Evolutionary conservation across 2,797 vertebrate genomes (phyloP).

Genomic region (Pterois miles): DNA sequence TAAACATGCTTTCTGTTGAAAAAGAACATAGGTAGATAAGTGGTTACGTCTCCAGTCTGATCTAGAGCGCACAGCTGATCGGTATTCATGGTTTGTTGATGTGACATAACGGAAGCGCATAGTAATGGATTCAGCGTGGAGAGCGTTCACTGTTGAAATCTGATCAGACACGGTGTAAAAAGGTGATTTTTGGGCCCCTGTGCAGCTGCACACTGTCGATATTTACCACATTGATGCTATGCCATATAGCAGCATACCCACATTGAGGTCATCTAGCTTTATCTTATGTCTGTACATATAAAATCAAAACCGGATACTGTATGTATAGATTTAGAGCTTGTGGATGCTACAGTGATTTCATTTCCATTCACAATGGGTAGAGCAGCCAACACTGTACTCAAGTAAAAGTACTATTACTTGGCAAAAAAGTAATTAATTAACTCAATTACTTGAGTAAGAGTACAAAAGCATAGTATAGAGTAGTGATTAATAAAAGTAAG

Average conservation of each 20-base stretch:
- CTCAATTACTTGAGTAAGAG: no score
- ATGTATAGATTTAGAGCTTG: neutral
- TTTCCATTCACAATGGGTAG: neutral
- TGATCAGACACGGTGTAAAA: neutral
- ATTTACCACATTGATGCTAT: neutral
- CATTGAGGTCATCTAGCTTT: slow-evolving; percentile 10
- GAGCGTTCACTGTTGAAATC: neutral
- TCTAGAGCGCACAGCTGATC: neutral
- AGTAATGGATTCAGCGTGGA: neutral
- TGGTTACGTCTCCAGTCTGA: neutral
- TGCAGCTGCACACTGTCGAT: neutral
- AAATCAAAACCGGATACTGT: slow-evolving; percentile 3
- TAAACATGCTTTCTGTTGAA: neutral
- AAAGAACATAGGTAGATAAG: neutral
- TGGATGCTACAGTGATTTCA: neutral
- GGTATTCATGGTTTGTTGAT: neutral
- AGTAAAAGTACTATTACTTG: no score
- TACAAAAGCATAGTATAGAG: no score
- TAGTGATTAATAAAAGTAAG: no score
- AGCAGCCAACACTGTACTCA: no score
- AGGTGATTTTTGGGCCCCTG: neutral
- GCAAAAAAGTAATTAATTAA: no score
- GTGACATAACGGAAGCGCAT: neutral
- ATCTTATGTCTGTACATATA: slow-evolving; percentile 10
- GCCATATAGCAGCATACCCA: neutral